A percentile compares a stretch with the other conserved stretches of the same genome.
These are phyloP conservation scores for Nomada hirtipes DNA, from an alignment of 2,888 invertebrate genomes.

Conservation along the genomic window DNA sequence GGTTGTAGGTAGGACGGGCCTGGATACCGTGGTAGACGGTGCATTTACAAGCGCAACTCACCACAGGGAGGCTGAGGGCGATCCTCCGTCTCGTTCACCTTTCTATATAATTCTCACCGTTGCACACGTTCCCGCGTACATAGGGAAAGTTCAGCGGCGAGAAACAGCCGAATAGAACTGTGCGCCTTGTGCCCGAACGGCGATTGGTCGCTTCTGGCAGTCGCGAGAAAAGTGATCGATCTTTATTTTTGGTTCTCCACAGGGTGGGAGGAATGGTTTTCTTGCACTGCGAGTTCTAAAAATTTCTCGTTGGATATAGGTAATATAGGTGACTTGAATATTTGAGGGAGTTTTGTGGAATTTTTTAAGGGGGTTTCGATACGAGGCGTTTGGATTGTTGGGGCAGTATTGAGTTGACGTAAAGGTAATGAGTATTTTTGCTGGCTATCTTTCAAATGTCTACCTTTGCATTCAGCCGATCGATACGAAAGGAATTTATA, in stretches of 20 bases:
- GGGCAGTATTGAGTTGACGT: too few relatives aligned
- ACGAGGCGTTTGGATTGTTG: too few relatives aligned
- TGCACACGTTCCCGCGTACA: conserved; percentile 45
- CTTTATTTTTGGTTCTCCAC: background rate
- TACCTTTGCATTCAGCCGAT: too few relatives aligned
- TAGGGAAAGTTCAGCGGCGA: conserved; percentile 45
- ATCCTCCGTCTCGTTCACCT: background rate
- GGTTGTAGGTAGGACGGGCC: conserved; percentile 39
- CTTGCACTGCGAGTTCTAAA: background rate
- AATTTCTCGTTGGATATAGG: background rate
- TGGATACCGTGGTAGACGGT: conserved; percentile 58
- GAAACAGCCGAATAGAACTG: conserved; percentile 56
- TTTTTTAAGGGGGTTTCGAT: too few relatives aligned
- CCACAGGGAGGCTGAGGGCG: conserved; percentile 58
- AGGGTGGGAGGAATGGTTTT: background rate
- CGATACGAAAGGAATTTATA: too few relatives aligned
- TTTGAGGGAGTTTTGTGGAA: too few relatives aligned
- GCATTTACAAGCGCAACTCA: conserved; percentile 73
- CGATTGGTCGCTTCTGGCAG: background rate
- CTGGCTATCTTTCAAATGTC: too few relatives aligned
- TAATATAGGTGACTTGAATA: too few relatives aligned
- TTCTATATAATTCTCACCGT: conserved; percentile 51
- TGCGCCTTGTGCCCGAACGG: conserved; percentile 15
- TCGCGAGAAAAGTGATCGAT: conserved; percentile 9
- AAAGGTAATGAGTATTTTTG: too few relatives aligned